These are phyloP conservation scores for Stenchaetothrips biformis DNA, from an alignment of 2,888 invertebrate genomes.

Conservation along the genomic window DNA sequence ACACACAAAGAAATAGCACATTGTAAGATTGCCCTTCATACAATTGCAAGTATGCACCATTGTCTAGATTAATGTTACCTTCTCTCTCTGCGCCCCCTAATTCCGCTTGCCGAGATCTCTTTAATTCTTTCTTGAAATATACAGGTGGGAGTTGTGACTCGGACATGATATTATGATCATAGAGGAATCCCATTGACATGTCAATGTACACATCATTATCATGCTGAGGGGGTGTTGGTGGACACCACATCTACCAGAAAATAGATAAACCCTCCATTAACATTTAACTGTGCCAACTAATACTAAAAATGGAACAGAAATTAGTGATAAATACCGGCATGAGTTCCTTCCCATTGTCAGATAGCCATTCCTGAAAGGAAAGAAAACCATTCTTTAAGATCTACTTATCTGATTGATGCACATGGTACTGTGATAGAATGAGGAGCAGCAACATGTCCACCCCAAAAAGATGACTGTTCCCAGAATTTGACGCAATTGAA, in stretches of 20 bases:
- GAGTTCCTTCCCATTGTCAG: slow-evolving; percentile 62
- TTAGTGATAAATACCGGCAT: slow-evolving; percentile 71
- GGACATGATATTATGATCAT: slow-evolving; percentile 66
- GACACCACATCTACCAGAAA: slow-evolving; percentile 80
- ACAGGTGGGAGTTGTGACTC: slow-evolving; percentile 76
- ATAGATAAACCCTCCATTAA: slow-evolving; percentile 27
- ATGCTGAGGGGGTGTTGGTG: slow-evolving; percentile 92
- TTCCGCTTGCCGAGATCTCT: slow-evolving; percentile 55
- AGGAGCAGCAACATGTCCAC: background rate
- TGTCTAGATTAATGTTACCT: background rate
- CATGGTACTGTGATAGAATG: background rate
- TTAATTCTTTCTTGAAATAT: slow-evolving; percentile 71
- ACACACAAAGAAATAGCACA: background rate
- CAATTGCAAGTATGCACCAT: background rate
- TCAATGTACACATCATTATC: slow-evolving; percentile 91
- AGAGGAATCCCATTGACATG: slow-evolving; percentile 75
- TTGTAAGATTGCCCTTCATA: background rate
- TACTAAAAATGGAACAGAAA: slow-evolving; percentile 26
- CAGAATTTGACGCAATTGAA: too few relatives aligned
- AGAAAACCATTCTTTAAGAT: slow-evolving; percentile 36
- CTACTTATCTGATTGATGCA: too few relatives aligned
- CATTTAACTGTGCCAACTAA: slow-evolving; percentile 20
- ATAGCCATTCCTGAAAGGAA: slow-evolving; percentile 69
- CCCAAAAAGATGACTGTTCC: too few relatives aligned
- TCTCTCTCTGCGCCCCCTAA: background rate